Base-by-base conservation (phyloP, 2,888 invertebrate species). In the Lagria hirta region DNA sequence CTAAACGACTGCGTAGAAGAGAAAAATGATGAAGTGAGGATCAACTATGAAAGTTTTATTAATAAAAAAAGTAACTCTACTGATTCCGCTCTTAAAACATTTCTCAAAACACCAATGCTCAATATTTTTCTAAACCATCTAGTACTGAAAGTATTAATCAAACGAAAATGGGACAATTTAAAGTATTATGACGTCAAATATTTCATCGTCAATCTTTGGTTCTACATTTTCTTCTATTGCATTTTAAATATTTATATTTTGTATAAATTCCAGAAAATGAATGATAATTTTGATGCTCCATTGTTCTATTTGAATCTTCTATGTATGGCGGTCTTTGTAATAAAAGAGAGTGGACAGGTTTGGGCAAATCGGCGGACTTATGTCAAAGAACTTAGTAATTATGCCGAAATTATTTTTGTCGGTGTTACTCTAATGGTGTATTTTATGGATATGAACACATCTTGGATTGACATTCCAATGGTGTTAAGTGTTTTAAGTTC, bases 1-100 rank as follows among this genome's bases (percentile, higher is more conserved):
- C 43, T 61, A 3, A 55, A 61, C 20, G 54, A 58, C 18, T 58
- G 56, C 20, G 30, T 61, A 5, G 43, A 48, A 7, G 10, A 28
- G 11, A 13, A 37, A 3, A 13, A 26, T 17, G 38, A 35, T 18
- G 28, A 30, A 11, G 48, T 52, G 12, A 29, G 14, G 4, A 48
- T 57, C 13, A 50, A 48, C 20, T 61, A 52, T 14, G 44, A 57
- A 28, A 54, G 50, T 34, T 32, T 60, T 7, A 37, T 58, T 12
- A 22, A 46, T 20, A 58, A 60, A 23, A 29, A 33, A 13, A 12
- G 38, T 4, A 11, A 36, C 5, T 11, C 33, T 12, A 6, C 7
- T 3, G 4, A 26, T 3, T 10, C 6, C 6, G 13, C 13, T 12
- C n/a, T 29, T 5, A 2, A 7, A 29, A 4, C 10, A 21, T 21